A percentile compares a stretch with the other conserved stretches of the same genome.
These are phyloP conservation scores for Melanostoma scalare DNA, from an alignment of 2,888 invertebrate species.

Conservation along the genomic window DNA sequence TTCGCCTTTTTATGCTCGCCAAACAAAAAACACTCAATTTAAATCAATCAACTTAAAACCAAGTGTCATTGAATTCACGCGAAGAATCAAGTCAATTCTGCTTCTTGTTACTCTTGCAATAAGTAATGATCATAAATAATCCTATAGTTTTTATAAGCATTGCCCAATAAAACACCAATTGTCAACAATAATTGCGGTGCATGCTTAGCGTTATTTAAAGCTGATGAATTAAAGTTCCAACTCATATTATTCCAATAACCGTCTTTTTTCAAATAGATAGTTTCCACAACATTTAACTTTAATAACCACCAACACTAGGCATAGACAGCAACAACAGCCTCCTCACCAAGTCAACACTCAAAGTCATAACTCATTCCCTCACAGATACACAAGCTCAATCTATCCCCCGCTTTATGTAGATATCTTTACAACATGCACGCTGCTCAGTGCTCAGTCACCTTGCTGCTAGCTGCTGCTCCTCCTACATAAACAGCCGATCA, in stretches of 20 bases:
- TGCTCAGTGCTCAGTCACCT: slow-evolving; percentile 33
- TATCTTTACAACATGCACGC: slow-evolving; percentile 8
- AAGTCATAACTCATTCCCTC: slow-evolving; percentile 48
- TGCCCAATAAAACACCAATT: slow-evolving; percentile 20
- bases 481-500: slow-evolving; percentile 14
- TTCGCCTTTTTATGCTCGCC: too few species aligned
- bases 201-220: slow-evolving; percentile 37
- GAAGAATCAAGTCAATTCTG: too few species aligned
- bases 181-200: slow-evolving; percentile 9
- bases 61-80: too few species aligned
- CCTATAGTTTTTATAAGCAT: not conserved
- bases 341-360: slow-evolving; percentile 8
- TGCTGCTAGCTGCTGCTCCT: slow-evolving; percentile 48
- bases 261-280: slow-evolving; percentile 40
- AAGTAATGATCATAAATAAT: too few species aligned
- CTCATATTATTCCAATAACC: slow-evolving; percentile 11
- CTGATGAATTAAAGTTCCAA: slow-evolving; percentile 27
- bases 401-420: slow-evolving; percentile 1
- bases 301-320: slow-evolving; percentile 59
- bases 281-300: slow-evolving; percentile 56
- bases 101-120: too few species aligned
- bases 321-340: slow-evolving; percentile 12
- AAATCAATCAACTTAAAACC: too few species aligned
- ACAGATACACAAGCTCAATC: slow-evolving; percentile 13
- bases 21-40: too few species aligned